Evolutionary conservation across 2,888 invertebrate species (phyloP).

Genomic region (Chydorus sphaericus): DNA sequence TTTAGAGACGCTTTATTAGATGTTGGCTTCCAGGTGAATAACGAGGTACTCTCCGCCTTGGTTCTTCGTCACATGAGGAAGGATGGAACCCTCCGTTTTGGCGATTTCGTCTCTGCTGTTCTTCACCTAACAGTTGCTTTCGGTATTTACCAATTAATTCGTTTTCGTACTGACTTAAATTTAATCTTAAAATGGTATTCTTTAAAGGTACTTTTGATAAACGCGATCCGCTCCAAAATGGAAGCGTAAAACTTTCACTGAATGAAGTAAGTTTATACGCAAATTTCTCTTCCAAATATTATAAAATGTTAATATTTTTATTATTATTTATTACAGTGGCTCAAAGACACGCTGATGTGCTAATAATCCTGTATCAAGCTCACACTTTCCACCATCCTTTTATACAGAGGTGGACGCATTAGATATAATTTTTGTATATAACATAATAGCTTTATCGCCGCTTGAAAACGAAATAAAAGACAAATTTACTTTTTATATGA

Average conservation of each 20-base stretch:
- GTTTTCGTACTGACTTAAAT: background rate
- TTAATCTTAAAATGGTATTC: too few relatives aligned
- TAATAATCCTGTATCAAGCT: too few relatives aligned
- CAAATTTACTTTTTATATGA: too few relatives aligned
- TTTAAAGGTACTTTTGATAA: conserved; percentile 57
- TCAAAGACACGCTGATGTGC: conserved; percentile 54
- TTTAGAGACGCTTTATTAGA: conserved; percentile 68
- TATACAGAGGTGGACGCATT: too few relatives aligned
- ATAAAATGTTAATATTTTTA: conserved; percentile 16
- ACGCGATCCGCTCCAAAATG: conserved; percentile 64
- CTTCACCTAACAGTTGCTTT: conserved; percentile 77
- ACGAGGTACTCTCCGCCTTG: conserved; percentile 64
- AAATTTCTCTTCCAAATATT: conserved; percentile 2
- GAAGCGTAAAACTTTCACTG: conserved; percentile 61
- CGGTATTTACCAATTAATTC: conserved; percentile 34
- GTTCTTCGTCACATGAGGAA: conserved; percentile 80
- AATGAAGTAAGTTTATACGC: conserved; percentile 18
- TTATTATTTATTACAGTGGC: conserved; percentile 46
- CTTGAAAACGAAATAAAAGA: too few relatives aligned
- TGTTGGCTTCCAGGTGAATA: conserved; percentile 74
- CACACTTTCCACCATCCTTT: too few relatives aligned
- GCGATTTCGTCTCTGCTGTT: conserved; percentile 81
- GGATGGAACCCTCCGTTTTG: conserved; percentile 78
- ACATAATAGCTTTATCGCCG: too few relatives aligned
- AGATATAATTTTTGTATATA: too few relatives aligned